phyloP scores from a whole-genome alignment of 2,888 invertebrate genomes.

The Cheilosia soror region DNA sequence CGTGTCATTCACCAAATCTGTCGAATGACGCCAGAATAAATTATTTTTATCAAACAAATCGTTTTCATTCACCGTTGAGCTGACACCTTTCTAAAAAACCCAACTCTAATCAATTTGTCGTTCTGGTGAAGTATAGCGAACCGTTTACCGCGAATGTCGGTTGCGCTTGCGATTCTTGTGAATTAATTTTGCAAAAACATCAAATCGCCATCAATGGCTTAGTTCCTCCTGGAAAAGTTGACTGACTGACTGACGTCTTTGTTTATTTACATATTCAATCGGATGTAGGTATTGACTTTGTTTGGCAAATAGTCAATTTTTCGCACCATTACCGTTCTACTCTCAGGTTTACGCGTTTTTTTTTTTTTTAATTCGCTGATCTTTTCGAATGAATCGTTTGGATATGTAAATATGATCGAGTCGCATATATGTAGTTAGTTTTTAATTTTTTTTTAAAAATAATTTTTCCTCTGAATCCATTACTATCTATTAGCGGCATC shows the following conservation, averaged over 20 bases:
- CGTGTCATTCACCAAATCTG: slow-evolving; percentile 41
- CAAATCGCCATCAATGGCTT: not conserved
- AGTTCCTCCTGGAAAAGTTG: slow-evolving; percentile 4
- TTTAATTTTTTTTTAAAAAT: not conserved
- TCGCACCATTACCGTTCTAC: slow-evolving; percentile 49
- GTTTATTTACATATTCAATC: slow-evolving; percentile 8
- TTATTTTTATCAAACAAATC: slow-evolving; percentile 4
- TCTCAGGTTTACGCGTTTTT: not conserved
- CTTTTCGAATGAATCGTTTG: slow-evolving; percentile 7
- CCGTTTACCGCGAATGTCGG: slow-evolving; percentile 2
- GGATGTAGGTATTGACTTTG: slow-evolving; percentile 13
- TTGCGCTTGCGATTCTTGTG: not conserved
- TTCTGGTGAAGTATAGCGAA: slow-evolving; percentile 1
- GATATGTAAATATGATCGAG: slow-evolving; percentile 10
- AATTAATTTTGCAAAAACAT: slow-evolving; percentile 3
- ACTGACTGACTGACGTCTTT: slow-evolving; percentile 14
- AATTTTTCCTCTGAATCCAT: not conserved
- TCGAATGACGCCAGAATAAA: slow-evolving; percentile 40
- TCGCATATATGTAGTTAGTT: not conserved
- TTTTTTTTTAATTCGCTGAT: slow-evolving; percentile 22
- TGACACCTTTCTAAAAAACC: not conserved
- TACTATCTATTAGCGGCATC: not conserved
- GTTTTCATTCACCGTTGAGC: not conserved
- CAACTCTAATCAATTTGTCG: not conserved
- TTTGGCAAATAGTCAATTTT: slow-evolving; percentile 32